Conservation (phyloP, 2,888 invertebrate species). For the Spatulosminthurus flaviceps region DNA sequence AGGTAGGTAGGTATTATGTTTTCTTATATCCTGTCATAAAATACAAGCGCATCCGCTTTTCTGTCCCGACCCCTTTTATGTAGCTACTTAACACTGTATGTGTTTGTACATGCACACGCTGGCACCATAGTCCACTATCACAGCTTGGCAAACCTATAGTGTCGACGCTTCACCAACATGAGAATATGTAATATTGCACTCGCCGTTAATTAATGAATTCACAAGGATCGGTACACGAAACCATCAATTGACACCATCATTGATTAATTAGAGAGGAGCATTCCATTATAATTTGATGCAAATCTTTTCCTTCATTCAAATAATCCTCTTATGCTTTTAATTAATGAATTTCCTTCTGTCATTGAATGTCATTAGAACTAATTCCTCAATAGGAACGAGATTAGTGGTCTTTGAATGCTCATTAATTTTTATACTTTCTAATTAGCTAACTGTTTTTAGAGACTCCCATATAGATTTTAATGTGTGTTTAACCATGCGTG, state of each 20-base stretch:
- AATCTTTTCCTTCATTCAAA: background rate
- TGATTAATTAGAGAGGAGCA: slow-evolving; percentile 14
- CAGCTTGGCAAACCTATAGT: too few relatives aligned
- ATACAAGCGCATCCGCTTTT: slow-evolving; percentile 2
- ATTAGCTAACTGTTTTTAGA: too few relatives aligned
- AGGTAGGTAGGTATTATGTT: slow-evolving; percentile 4
- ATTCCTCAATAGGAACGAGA: slow-evolving; percentile 4
- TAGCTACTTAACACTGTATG: background rate
- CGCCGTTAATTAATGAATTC: background rate
- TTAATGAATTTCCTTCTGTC: background rate
- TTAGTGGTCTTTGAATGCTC: background rate
- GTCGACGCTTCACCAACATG: background rate
- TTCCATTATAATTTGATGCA: slow-evolving; percentile 14
- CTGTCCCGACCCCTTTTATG: background rate
- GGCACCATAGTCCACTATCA: too few relatives aligned
- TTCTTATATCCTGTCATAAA: slow-evolving; percentile 12
- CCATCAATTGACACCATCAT: slow-evolving; percentile 18
- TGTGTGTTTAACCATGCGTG: too few relatives aligned
- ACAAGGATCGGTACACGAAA: background rate
- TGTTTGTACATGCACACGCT: too few relatives aligned
- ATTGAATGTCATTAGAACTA: slow-evolving; percentile 11
- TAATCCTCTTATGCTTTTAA: background rate
- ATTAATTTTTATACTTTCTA: too few relatives aligned
- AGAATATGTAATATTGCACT: too few relatives aligned
- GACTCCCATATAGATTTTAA: too few relatives aligned